Evolutionary conservation across 2,888 invertebrate species (phyloP).

Genomic region (Anthrax anthrax): DNA sequence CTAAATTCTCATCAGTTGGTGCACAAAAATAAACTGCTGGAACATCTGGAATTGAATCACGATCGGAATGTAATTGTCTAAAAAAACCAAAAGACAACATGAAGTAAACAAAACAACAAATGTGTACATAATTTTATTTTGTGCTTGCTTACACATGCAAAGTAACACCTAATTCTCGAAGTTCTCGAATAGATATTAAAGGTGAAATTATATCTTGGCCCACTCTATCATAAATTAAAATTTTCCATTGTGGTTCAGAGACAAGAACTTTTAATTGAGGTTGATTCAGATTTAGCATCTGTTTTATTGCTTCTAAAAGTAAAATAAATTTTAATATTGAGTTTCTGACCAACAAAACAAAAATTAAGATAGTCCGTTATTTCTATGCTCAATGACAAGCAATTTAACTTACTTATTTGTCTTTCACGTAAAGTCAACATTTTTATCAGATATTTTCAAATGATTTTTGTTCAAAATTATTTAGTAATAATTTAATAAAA

Average conservation of each 20-base stretch:
- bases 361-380: not conserved
- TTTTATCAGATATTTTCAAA: slow-evolving; percentile 14
- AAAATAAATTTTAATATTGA: slow-evolving; percentile 7
- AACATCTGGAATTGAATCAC: slow-evolving; percentile 93
- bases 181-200: slow-evolving; percentile 84
- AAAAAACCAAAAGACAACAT: slow-evolving; percentile 13
- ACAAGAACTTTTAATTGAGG: slow-evolving; percentile 59
- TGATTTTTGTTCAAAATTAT: too few relatives aligned
- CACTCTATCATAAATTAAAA: slow-evolving; percentile 86
- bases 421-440: slow-evolving; percentile 57
- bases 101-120: too few relatives aligned
- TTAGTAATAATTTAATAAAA: too few relatives aligned
- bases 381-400: too few relatives aligned
- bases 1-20: slow-evolving; percentile 91
- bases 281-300: slow-evolving; percentile 89
- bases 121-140: not conserved
- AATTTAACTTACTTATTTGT: slow-evolving; percentile 46
- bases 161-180: slow-evolving; percentile 91
- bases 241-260: slow-evolving; percentile 89
- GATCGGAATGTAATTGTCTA: slow-evolving; percentile 74
- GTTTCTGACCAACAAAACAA: not conserved
- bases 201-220: slow-evolving; percentile 99
- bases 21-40: slow-evolving; percentile 97
- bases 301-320: slow-evolving; percentile 72
- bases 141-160: slow-evolving; percentile 72